Evolutionary conservation across 2,113 vertebrate genomes (phyloP), one percentile per base, ranked within the genome.

Genomic region (Isichthys henryi): DNA sequence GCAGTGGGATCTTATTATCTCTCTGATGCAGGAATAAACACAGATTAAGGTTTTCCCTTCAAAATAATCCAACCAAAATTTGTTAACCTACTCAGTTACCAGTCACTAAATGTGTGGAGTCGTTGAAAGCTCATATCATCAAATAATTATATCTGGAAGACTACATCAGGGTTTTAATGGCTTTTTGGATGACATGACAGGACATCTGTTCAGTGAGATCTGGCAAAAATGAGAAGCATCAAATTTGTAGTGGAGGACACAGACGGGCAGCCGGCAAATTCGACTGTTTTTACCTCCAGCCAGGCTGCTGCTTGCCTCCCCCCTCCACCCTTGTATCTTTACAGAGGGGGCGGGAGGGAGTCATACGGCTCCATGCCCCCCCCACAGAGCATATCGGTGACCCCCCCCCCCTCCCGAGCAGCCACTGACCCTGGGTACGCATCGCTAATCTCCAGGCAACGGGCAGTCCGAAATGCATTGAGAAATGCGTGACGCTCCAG

Each of bases 391-490:
- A 17, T n/a, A n/a, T 39, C 48, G 46, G 85, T 39, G 85, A 56
- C 27, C 85, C 85, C 46, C 48, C 23, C 27, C 83, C 3, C 10
- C 9, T 11, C 52, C n/a, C 2, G 87, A 7, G 48, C 45, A 56
- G 84, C 90, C 52, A 80, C 85, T 48, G 91, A 88, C 43, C 56
- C 52, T 8, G 23, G 74, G 88, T 17, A 77, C 90, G 90, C 88
- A 80, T 92, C 56, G 49, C 84, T 91, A 90, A 92, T 92, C 87
- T 92, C 53, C 90, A 90, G 88, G 83, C 43, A 88, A 62, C 88
- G 88, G 77, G 90, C 86, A 27, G 86, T 45, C 50, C 58, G 19
- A 50, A 74, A 62, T 50, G 89, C 46, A 86, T 90, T 2, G 82
- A 21, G 86, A 90, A 77, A 86, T 90, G 92, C 88, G 91, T 88